phyloP scores from a whole-genome alignment of 2,888 invertebrate genomes.

The Eurytoma adleriae region DNA sequence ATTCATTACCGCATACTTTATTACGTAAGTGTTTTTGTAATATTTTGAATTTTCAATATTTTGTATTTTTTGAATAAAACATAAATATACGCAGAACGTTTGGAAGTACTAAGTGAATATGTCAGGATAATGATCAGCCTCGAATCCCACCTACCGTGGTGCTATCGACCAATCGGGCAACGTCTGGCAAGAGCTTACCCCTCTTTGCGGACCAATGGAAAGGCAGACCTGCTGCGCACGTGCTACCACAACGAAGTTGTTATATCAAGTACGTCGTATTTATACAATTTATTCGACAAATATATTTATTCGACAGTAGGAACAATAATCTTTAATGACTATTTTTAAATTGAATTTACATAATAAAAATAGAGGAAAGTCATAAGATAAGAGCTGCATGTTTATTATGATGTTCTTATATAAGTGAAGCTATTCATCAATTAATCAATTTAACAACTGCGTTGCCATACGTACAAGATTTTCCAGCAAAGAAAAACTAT shows the following conservation, averaged over 20 bases:
- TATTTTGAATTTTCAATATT: not conserved
- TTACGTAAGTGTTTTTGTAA: not conserved
- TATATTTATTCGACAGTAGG: no score
- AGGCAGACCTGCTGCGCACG: not conserved
- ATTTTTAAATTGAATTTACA: not conserved
- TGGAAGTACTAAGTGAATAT: not conserved
- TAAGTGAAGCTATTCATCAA: not conserved
- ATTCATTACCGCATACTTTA: no score
- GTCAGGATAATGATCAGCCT: not conserved
- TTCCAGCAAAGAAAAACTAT: no score
- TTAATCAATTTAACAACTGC: no score
- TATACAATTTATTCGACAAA: not conserved
- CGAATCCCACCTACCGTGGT: slow-evolving; percentile 28
- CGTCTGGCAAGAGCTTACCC: not conserved
- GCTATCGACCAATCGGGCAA: slow-evolving; percentile 13
- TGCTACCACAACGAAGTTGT: not conserved
- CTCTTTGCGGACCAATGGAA: slow-evolving; percentile 28
- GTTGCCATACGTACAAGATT: no score
- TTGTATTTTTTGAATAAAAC: not conserved
- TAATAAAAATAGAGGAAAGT: not conserved
- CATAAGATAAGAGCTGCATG: no score
- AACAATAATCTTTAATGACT: no score
- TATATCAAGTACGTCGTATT: not conserved
- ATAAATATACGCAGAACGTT: not conserved
- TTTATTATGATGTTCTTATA: no score